A percentile compares a stretch with the other conserved stretches of the same genome.
These are phyloP conservation scores for Lithophane leautieri DNA, from an alignment of 2,888 invertebrate species.

Conservation along the genomic window DNA sequence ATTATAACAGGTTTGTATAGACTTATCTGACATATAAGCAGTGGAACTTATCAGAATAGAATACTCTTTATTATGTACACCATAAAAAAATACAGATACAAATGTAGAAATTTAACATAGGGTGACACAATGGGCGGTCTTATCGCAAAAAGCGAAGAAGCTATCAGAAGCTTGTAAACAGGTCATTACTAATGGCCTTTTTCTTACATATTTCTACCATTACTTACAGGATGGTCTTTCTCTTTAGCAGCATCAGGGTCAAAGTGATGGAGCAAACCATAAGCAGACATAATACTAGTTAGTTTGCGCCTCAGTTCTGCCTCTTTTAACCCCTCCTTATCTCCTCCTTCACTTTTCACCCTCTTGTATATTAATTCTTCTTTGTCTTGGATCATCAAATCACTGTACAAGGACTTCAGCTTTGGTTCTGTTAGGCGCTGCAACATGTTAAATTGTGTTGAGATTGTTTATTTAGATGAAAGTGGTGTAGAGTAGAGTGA, in stretches of 20 bases:
- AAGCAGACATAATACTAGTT: slow-evolving; percentile 95
- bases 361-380: slow-evolving; percentile 96
- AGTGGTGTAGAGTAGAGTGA: too few relatives aligned
- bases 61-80: too few relatives aligned
- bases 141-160: too few relatives aligned
- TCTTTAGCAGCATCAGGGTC: slow-evolving; percentile 92
- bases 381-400: slow-evolving; percentile 97
- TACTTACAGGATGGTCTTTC: slow-evolving; percentile 89
- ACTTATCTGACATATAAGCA: neutral
- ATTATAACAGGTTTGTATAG: neutral
- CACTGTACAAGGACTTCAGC: slow-evolving; percentile 96
- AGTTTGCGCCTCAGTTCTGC: slow-evolving; percentile 95
- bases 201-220: neutral
- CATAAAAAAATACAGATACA: too few relatives aligned
- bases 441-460: slow-evolving; percentile 54
- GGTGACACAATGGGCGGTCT: too few relatives aligned
- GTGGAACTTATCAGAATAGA: neutral
- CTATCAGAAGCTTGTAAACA: neutral
- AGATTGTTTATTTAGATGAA: neutral
- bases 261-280: slow-evolving; percentile 95
- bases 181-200: neutral
- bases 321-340: slow-evolving; percentile 96
- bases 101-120: too few relatives aligned
- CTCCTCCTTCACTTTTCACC: slow-evolving; percentile 94
- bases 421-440: slow-evolving; percentile 96